Evolutionary conservation across 2,113 vertebrate genomes (phyloP).

Genomic region (Noctilio leporinus): DNA sequence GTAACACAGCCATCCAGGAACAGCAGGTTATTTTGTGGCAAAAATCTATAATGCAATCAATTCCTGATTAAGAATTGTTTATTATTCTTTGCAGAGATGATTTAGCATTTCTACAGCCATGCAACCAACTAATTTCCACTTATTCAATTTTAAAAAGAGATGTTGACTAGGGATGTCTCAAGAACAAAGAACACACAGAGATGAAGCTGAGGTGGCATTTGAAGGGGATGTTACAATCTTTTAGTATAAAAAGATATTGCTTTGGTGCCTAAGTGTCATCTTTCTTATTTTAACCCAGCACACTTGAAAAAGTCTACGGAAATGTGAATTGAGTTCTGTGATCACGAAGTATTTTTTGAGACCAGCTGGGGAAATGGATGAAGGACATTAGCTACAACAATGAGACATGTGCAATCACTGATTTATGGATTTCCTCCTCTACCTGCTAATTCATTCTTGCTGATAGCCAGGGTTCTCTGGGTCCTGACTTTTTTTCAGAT

Average conservation of each 20-base stretch:
- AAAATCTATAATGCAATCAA: slow-evolving; percentile 61
- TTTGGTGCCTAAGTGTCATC: background rate
- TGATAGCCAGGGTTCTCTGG: slow-evolving; percentile 56
- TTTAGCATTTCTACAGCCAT: background rate
- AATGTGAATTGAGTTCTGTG: background rate
- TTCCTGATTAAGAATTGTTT: slow-evolving; percentile 53
- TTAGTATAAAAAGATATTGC: background rate
- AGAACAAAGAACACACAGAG: background rate
- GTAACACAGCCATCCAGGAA: slow-evolving; percentile 8
- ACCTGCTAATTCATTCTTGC: slow-evolving; percentile 62
- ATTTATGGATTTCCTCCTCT: slow-evolving; percentile 46
- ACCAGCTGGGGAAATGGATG: slow-evolving; percentile 55
- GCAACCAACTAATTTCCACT: slow-evolving; percentile 34
- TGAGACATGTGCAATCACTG: background rate
- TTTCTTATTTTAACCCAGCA: background rate
- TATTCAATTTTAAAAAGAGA: slow-evolving; percentile 9
- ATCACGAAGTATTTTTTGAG: background rate
- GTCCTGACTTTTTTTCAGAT: slow-evolving; percentile 50
- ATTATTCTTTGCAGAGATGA: slow-evolving; percentile 50
- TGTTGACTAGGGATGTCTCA: background rate
- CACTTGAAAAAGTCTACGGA: background rate
- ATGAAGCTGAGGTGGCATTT: background rate
- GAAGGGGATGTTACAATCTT: background rate
- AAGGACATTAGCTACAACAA: slow-evolving; percentile 26
- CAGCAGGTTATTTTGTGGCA: slow-evolving; percentile 34